Evolutionary conservation across 2,113 vertebrate species (phyloP).

Genomic region (Porphyrio hochstetteri): DNA sequence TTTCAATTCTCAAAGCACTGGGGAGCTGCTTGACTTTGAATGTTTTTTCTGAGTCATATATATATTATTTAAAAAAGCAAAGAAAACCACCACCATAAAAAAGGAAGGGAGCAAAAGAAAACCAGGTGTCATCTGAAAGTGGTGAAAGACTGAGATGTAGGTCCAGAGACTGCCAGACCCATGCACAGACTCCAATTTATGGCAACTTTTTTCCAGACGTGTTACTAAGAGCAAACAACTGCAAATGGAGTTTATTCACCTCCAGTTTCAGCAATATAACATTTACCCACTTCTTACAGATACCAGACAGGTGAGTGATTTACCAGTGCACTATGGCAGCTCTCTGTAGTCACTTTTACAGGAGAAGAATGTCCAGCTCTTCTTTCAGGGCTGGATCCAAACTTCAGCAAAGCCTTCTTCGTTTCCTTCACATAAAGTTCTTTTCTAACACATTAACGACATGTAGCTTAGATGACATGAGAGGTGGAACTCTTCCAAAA

Average conservation of each 20-base stretch:
- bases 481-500: constrained; percentile 38
- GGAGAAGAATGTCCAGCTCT: neutral
- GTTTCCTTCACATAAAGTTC: neutral
- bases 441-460: neutral
- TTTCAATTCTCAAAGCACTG: neutral
- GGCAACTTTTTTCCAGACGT: constrained; percentile 1
- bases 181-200: neutral
- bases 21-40: neutral
- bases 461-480: constrained; percentile 22
- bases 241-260: neutral
- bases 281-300: constrained; percentile 5
- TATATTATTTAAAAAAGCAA: neutral
- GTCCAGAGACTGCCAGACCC: neutral
- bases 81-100: neutral
- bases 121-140: neutral
- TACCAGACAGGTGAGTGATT: constrained; percentile 26
- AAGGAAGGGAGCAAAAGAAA: neutral
- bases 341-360: neutral
- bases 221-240: constrained; percentile 8
- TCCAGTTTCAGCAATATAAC: neutral
- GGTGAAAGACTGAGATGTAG: neutral
- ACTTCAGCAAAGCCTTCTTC: neutral
- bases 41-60: neutral
- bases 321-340: neutral
- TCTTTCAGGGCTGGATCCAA: neutral